Base-by-base conservation (phyloP, 2,113 vertebrate genomes). In the Oceanodroma tethys region DNA sequence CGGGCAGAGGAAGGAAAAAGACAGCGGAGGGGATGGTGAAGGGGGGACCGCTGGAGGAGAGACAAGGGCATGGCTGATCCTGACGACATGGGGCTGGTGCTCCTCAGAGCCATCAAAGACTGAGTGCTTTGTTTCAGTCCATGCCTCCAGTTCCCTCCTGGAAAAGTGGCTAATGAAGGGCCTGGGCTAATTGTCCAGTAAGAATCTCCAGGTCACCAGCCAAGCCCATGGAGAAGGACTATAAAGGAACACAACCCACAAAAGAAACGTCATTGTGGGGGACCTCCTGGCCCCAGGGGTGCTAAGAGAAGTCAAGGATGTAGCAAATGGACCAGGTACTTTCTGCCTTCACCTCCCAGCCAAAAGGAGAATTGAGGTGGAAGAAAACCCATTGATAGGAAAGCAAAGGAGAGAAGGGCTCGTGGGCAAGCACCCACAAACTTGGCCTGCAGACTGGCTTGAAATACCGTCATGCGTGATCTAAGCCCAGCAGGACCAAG, bases 111-210 rank as follows among this genome's bases (percentile, higher is more conserved):
- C 53, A 11, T 8, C 92, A 36, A 50, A 45, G 47, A 47, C 58
- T 6, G 36, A 85, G 85, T 71, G 74, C 76, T 81, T 40, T 10
- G 19, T 36, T 42, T 82, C 66, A 30, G 38, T 32, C 67, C 38
- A 2, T 10, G 18, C 18, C 66, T 88, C 38, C 5, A 0, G n/a
- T 30, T 47, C 2, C 6, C 26, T 8, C 12, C 7, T 4, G 4
- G 48, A 75, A 65, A 90, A 90, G 43, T 6, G 12, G 10, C 36
- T 70, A 34, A 72, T 0, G 3, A 92, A 82, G 52, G 27, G 27
- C 34, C 45, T 40, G 63, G 45, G 47, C 38, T 84, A 16, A 81
- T 36, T 86, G 67, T 32, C 63, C 23, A 19, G n/a, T 60, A 67
- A 8, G 74, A 73, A 40, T 32, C 6, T 59, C 55, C 65, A 63